Percentiles rank a stretch among this genome's conserved stretches.
These are phyloP conservation scores for Drosophila picticornis DNA, from an alignment of 2,888 invertebrate species.

Conservation along the genomic window DNA sequence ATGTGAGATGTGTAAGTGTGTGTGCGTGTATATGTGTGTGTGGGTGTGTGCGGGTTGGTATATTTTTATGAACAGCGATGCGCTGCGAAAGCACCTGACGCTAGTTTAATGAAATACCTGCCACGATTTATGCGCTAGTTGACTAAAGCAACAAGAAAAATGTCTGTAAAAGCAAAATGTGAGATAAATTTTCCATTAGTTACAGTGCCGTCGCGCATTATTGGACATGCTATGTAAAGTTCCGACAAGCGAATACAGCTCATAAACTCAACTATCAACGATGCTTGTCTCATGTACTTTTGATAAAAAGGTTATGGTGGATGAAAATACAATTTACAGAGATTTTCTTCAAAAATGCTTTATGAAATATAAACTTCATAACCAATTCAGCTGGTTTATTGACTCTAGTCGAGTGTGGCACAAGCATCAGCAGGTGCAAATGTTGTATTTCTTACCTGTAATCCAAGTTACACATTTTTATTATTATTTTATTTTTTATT, in stretches of 20 bases:
- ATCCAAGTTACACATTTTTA: conserved; percentile 34
- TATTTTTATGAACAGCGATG: conserved; percentile 71
- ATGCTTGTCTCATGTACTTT: not conserved
- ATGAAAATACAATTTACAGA: too few species aligned
- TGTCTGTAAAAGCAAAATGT: conserved; percentile 7
- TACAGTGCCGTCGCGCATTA: conserved; percentile 28
- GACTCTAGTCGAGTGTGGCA: not conserved
- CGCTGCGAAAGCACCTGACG: conserved; percentile 62
- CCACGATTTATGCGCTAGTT: conserved; percentile 74
- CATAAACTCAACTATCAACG: not conserved
- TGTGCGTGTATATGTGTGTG: conserved; percentile 5
- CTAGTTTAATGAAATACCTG: conserved; percentile 78
- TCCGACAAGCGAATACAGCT: not conserved
- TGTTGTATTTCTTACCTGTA: conserved; percentile 34
- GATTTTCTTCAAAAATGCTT: not conserved
- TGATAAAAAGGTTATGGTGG: not conserved
- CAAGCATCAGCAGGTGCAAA: conserved; percentile 37
- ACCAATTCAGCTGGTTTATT: not conserved
- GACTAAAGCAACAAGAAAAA: conserved; percentile 39
- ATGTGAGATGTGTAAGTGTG: conserved; percentile 28
- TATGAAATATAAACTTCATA: not conserved
- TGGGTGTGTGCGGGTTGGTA: conserved; percentile 36
- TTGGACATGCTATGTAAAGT: conserved; percentile 22
- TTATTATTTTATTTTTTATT: conserved; percentile 1
- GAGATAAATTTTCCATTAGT: conserved; percentile 47